Evolutionary conservation across 1,140 invertebrate genomes (phyloP), one percentile per base, ranked within the genome.

Genomic region (Helicorthomorpha holstii): DNA sequence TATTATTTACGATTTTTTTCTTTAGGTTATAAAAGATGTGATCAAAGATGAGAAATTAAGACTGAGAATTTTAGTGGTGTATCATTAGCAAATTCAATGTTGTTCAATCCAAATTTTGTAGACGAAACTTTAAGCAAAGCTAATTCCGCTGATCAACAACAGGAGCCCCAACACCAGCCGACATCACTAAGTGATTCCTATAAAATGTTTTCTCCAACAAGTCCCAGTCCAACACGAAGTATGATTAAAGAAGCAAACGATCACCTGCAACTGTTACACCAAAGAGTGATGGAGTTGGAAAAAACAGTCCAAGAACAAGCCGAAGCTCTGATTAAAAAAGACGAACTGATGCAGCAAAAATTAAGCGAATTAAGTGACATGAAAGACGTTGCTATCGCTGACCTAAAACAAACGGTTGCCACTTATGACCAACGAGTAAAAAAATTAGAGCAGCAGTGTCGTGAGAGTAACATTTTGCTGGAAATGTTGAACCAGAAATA

Each of bases 241-340:
- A 60, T 59, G 49, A 60, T 60, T 34, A 60, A 60, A 48, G 59
- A 60, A 52, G 59, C 59, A 7, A 60, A 60, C 49, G 58, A 59
- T 50, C 59, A 60, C 51, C 54, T 60, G 25, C 59, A 59, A 23
- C 41, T 60, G 22, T 27, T 60, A 3, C 57, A 60, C 51, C 46
- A 54, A 24, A 51, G 50, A 48, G 59, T 60, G 29, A 52, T 48
- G 27, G 59, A 60, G 44, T 27, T 60, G 27, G 59, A 60, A 49
- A 48, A 50, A 19, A 59, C 52, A 2, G 54, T 59, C 1, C 38
- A 54, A 25, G 49, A 57, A 21, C 59, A 60, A 46, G 50, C 47
- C 3, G 57, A 57, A 34, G 50, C 54, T 1, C 45, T 57, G 12
- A 57, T 56, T 27, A 55, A 57, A 27, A 59, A 59, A 48, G 59